Percentiles rank a stretch among this genome's conserved stretches.
Evolutionary conservation across 2,113 vertebrate species (phyloP).

Genomic region (Leiothrix lutea): DNA sequence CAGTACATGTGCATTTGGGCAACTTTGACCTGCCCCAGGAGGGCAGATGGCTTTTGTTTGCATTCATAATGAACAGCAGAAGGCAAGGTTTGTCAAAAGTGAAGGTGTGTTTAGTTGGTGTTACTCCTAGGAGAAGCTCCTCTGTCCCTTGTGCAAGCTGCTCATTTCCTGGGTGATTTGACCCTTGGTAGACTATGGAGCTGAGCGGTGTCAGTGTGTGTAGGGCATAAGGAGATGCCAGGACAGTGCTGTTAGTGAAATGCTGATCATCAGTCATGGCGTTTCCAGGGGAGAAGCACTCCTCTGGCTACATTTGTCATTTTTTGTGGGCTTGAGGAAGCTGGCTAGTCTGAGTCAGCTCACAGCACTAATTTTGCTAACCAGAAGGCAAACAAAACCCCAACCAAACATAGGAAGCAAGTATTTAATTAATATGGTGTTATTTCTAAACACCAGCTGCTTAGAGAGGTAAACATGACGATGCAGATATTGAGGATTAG

Average conservation of each 20-base stretch:
- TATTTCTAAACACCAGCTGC: neutral
- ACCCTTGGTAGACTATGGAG: rapidly evolving
- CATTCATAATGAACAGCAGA: neutral
- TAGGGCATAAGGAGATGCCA: rapidly evolving
- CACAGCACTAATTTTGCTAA: neutral
- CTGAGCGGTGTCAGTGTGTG: rapidly evolving
- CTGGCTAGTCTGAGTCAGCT: neutral
- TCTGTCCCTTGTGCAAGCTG: neutral
- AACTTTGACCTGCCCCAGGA: neutral
- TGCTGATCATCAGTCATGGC: neutral
- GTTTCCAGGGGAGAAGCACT: neutral
- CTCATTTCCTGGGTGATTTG: too few species aligned
- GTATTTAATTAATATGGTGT: neutral
- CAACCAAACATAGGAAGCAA: neutral
- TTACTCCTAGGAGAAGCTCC: neutral
- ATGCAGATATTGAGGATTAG: neutral
- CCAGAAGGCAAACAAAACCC: neutral
- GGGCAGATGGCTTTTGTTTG: neutral
- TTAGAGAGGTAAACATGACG: neutral
- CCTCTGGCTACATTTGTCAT: neutral
- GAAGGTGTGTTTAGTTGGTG: neutral
- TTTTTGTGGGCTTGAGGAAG: neutral
- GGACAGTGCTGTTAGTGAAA: neutral
- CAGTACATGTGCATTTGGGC: neutral
- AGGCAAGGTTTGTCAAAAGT: neutral